phyloP scores from a whole-genome alignment of 2,888 invertebrate species.

The Trichopoda pennipes region DNA sequence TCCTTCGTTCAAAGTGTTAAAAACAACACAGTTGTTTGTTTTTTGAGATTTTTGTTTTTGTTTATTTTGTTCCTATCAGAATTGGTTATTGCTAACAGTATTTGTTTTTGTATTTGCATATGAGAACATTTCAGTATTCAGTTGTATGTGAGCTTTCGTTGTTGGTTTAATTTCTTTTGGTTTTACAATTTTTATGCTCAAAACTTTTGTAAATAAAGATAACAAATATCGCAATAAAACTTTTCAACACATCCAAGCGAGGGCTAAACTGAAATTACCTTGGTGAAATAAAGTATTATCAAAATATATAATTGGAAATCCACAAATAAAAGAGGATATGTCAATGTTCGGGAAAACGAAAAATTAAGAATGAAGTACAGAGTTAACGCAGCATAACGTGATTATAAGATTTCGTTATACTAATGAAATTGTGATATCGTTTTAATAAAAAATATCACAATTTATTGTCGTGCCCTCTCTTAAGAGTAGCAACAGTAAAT shows the following conservation, averaged over 20 bases:
- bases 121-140: constrained; percentile 1
- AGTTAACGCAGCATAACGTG: too few species aligned
- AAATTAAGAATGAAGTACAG: too few species aligned
- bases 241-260: neutral
- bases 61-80: neutral
- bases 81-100: constrained; percentile 33
- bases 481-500: too few species aligned
- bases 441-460: too few species aligned
- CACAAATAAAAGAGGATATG: too few species aligned
- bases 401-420: too few species aligned
- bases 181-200: constrained; percentile 23
- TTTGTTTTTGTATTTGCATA: constrained; percentile 48
- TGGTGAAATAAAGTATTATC: too few species aligned
- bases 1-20: neutral
- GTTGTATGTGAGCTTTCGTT: constrained; percentile 43
- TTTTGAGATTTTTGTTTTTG: constrained; percentile 15
- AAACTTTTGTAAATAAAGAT: constrained; percentile 41
- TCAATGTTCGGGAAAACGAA: too few species aligned
- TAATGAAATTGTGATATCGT: too few species aligned
- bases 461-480: too few species aligned
- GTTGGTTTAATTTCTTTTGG: neutral
- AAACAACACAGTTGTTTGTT: neutral
- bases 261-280: neutral
- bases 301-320: too few species aligned
- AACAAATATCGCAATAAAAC: constrained; percentile 46